These are phyloP conservation scores for Pristionchus fissidentatus DNA, from an alignment of 2,888 invertebrate species.

Conservation along the genomic window DNA sequence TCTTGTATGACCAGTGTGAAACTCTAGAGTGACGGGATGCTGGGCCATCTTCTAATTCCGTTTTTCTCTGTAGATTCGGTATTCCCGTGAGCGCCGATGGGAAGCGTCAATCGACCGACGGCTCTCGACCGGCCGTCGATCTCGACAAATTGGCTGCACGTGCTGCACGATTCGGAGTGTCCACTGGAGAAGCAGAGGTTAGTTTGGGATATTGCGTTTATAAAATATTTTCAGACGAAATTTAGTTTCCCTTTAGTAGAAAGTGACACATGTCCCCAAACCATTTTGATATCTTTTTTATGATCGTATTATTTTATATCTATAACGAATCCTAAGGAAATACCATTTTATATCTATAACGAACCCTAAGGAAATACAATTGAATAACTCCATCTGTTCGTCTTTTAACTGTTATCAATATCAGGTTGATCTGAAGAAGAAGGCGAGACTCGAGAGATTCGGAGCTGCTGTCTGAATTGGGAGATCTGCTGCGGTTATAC, in stretches of 20 bases:
- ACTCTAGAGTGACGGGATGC: background rate
- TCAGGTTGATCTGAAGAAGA: conserved; percentile 53
- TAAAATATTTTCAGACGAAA: too few relatives aligned
- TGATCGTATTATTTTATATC: too few relatives aligned
- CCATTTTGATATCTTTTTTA: too few relatives aligned
- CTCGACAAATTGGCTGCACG: conserved; percentile 48
- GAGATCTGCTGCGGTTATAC: background rate
- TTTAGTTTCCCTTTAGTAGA: too few relatives aligned
- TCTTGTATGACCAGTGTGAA: background rate
- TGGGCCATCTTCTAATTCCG: too few relatives aligned
- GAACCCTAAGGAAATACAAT: too few relatives aligned
- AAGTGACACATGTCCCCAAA: too few relatives aligned
- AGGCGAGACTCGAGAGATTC: conserved; percentile 54
- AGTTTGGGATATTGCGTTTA: background rate
- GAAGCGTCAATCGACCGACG: conserved; percentile 5
- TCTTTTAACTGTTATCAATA: background rate
- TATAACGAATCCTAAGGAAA: too few relatives aligned
- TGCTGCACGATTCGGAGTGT: conserved; percentile 48
- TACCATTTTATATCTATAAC: too few relatives aligned
- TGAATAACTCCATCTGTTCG: background rate
- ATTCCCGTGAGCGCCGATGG: conserved; percentile 50
- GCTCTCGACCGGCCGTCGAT: background rate
- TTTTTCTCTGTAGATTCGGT: conserved; percentile 44
- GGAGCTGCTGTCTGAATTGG: conserved; percentile 35
- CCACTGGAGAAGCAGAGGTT: conserved; percentile 37